Conservation (phyloP, 2,113 vertebrate genomes). For the Phaethornis superciliosus region DNA sequence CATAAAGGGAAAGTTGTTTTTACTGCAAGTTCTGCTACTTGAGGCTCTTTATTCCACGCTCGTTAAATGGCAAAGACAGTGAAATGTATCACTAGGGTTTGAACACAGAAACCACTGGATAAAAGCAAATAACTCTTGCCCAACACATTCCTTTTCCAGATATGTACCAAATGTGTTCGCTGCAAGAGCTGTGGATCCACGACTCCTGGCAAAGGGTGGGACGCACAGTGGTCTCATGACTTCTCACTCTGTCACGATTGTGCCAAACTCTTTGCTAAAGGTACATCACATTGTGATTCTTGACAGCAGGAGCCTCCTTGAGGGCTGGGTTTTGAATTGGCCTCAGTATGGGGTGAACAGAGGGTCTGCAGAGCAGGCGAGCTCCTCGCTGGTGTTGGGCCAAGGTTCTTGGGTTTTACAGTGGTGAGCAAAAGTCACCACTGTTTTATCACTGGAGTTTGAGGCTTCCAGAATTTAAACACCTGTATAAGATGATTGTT, state of each 20-base stretch:
- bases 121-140: neutral
- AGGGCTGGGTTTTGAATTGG: neutral
- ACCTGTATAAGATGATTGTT: accelerated
- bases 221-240: conserved; percentile 98
- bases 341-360: neutral
- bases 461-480: neutral
- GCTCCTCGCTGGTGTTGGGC: accelerated
- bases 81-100: neutral
- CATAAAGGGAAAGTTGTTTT: neutral
- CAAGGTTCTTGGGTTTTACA: accelerated
- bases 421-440: neutral
- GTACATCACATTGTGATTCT: conserved; percentile 60
- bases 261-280: conserved; percentile 98
- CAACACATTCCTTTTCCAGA: conserved; percentile 73
- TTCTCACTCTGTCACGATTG: conserved; percentile 98
- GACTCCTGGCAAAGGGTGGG: conserved; percentile 96
- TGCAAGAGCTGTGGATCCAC: conserved; percentile 98
- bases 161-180: conserved; percentile 96
- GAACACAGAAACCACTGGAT: neutral
- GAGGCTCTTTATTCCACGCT: neutral
- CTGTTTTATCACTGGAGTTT: neutral
- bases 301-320: neutral
- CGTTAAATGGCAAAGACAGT: neutral
- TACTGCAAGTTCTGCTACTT: neutral
- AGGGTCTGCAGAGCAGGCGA: neutral